Evolutionary conservation across 2,888 invertebrate species (phyloP), one percentile per base, ranked within the genome.

Genomic region (Macrostomum cliftonense): DNA sequence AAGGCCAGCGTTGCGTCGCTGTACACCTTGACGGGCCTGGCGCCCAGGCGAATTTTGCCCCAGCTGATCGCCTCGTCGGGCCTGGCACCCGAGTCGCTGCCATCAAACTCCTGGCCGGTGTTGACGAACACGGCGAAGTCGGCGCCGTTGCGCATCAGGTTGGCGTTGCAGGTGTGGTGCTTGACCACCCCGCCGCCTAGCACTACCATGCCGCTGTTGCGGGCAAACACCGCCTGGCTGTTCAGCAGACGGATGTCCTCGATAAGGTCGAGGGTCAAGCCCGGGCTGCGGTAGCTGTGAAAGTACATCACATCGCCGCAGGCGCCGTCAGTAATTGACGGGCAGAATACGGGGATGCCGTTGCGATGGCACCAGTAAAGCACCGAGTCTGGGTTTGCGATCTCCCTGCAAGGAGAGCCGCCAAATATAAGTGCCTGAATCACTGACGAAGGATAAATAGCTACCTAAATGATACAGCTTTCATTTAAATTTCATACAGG

Each of bases 151-250:
- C 81, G 81, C 97, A 97, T 97, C 49, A 97, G 76, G 75, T 99
- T 99, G 1, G 97, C 93, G 75, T 99, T 99, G 71, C 88, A 91
- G 58, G 95, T 91, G 65, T 99, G 97, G 73, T 99, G 97, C 71
- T 99, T 99, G n/a, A 95, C 77, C 0, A 97, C 74, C 11, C 93
- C 93, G 1, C 93, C 93, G 2, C 95, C 95, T 51, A 95, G 71
- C 53, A 99, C 89, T 39, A 99, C 81, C 78, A 95, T 84, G 12
- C 97, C 97, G n/a, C 85, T 82, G 63, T 87, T 82, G 20, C 79
- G 74, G 0, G 95, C 86, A 67, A 84, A 85, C 12, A 93, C 83
- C 14, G 95, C 84, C 77, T 95, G 86, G 17, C 82, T 80, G 71
- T 97, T 97, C 21, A 99, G 71, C 49, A 85, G 76, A 48, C 81